phyloP scores from a whole-genome alignment of 2,797 vertebrate species.

The Etheostoma nigrum region DNA sequence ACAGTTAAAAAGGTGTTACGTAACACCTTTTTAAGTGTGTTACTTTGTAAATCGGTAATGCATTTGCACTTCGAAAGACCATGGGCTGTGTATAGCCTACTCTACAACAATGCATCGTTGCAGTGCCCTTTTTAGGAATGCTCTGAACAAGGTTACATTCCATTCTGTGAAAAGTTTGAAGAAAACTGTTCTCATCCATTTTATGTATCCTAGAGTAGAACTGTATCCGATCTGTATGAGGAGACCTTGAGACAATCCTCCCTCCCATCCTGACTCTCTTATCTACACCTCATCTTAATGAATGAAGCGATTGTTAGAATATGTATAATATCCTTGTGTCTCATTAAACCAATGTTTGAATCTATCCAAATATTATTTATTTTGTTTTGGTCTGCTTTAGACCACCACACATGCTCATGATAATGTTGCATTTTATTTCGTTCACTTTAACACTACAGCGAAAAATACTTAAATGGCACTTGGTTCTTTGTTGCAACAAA shows the following conservation, averaged over 20 bases:
- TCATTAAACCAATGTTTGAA: not conserved
- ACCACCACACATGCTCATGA: not conserved
- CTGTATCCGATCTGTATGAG: too few relatives aligned
- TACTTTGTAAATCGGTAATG: not conserved
- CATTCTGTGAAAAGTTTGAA: too few relatives aligned
- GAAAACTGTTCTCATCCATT: too few relatives aligned
- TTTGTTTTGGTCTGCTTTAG: not conserved
- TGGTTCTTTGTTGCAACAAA: not conserved
- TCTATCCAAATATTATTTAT: not conserved
- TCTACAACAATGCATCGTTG: not conserved
- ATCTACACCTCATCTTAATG: too few relatives aligned
- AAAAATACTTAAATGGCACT: not conserved
- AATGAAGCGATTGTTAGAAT: too few relatives aligned
- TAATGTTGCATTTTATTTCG: not conserved
- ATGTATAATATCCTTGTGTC: too few relatives aligned
- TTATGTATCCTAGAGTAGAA: too few relatives aligned
- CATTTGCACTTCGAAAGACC: not conserved
- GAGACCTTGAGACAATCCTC: too few relatives aligned
- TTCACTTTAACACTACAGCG: not conserved
- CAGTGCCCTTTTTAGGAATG: not conserved
- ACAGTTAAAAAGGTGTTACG: too few relatives aligned
- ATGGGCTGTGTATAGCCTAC: not conserved
- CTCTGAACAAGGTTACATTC: too few relatives aligned
- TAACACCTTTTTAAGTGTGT: too few relatives aligned
- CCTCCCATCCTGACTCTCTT: too few relatives aligned